Base-by-base conservation (phyloP, 2,797 vertebrate species). In the Coccyzus lansbergi region DNA sequence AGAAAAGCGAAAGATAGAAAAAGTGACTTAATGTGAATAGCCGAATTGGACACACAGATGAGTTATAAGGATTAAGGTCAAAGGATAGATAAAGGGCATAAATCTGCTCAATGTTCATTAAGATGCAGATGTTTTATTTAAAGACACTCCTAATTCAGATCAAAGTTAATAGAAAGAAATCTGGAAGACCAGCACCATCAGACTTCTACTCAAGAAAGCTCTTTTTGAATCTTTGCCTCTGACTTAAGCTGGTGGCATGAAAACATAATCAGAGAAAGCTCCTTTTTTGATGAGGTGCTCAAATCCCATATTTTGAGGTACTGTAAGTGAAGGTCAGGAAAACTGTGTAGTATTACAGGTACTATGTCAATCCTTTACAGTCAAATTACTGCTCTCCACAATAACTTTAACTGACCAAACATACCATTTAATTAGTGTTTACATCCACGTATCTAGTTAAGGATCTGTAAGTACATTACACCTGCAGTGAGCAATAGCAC, bases 61-160 rank as follows among this genome's bases (percentile, higher is more conserved):
- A 97, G 44, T 86, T 94, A 86, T 70, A 90, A 82, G 88, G 93
- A 96, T 95, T 95, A 94, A 84, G 92, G 92, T 93, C 95, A 96
- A 93, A 95, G 91, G 95, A 92, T 93, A 96, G 89, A 96, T 86
- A 94, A 95, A 93, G 79, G 55, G 18, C 89, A 93, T 93, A 91
- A 96, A 94, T 92, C 94, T 95, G 38, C 76, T 92, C 89, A 90
- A 31, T 0, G 0, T 49, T 92, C 89, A 94, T 92, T 94, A 94
- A 56, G 59, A 92, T 48, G 26, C 89, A 92, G 91, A 95, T 83
- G 87, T 91, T 95, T 91, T 93, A 93, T 94, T 93, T 75, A 94
- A 91, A 86, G 56, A 74, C 67, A 82, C 59, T 71, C 72, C 51
- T 84, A 90, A 95, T 92, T 95, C 92, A 90, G 63, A 90, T 38